Conservation (phyloP, 1,140 invertebrate species). For the Capitella teleta region DNA sequence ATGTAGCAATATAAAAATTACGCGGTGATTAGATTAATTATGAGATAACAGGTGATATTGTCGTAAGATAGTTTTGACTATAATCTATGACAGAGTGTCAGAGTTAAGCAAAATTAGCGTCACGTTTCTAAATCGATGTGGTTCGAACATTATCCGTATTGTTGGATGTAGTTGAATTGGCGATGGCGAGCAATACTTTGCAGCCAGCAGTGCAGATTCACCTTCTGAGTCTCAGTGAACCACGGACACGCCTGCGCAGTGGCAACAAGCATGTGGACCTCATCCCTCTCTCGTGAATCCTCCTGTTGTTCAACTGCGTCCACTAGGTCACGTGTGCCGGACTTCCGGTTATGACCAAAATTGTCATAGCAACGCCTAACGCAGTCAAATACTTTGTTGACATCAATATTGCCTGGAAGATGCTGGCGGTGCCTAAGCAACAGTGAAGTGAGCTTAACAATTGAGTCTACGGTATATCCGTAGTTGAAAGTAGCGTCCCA, state of each 20-base stretch:
- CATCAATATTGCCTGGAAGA: constrained; percentile 25
- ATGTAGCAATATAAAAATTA: no score
- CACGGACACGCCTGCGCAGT: constrained; percentile 32
- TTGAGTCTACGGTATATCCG: constrained; percentile 23
- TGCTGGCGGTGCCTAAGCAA: constrained; percentile 23
- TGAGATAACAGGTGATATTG: no score
- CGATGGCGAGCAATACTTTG: constrained; percentile 20
- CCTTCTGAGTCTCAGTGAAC: constrained; percentile 23
- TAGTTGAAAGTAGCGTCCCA: constrained; percentile 26
- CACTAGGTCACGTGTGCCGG: background rate
- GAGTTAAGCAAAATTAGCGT: no score
- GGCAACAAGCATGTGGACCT: constrained; percentile 35
- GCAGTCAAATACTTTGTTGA: constrained; percentile 22
- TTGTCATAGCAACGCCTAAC: constrained; percentile 25
- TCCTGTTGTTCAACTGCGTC: constrained; percentile 11
- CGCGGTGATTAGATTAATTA: no score
- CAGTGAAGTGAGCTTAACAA: constrained; percentile 25
- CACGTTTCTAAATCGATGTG: no score
- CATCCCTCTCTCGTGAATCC: constrained; percentile 22
- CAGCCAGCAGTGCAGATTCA: constrained; percentile 26
- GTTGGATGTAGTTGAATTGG: no score
- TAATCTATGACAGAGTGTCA: no score
- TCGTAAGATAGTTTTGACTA: no score
- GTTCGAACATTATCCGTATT: no score
- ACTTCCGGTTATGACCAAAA: constrained; percentile 7